These are phyloP conservation scores for Orchestes rusci DNA, from an alignment of 2,888 invertebrate species.

Conservation along the genomic window DNA sequence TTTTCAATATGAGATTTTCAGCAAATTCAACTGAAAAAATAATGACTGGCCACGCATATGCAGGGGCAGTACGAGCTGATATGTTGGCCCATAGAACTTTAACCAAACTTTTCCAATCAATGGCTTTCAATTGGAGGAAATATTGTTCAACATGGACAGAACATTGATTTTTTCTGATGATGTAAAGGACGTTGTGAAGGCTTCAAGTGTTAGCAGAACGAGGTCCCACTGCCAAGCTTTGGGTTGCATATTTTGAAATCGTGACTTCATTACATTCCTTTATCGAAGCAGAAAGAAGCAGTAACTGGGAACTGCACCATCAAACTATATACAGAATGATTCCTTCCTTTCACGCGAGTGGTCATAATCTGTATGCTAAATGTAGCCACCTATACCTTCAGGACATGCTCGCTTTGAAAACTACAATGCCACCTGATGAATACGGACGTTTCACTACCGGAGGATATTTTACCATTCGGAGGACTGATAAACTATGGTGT, in stretches of 20 bases:
- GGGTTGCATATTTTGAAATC: background rate
- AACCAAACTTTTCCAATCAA: background rate
- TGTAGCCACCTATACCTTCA: constrained; percentile 1
- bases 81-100: constrained; percentile 2
- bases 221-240: constrained; percentile 1
- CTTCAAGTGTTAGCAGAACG: background rate
- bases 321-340: background rate
- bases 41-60: constrained; percentile 1
- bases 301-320: constrained; percentile 2
- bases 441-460: constrained; percentile 5
- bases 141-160: background rate
- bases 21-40: constrained; percentile 3
- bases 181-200: background rate
- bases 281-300: constrained; percentile 1
- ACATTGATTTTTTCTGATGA: background rate
- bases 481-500: constrained; percentile 2
- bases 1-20: constrained; percentile 1
- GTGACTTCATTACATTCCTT: background rate
- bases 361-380: background rate
- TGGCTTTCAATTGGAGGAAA: background rate
- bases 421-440: constrained; percentile 3
- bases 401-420: constrained; percentile 5
- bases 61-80: background rate
- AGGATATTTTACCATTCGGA: constrained; percentile 4
- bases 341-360: background rate